phyloP scores from a whole-genome alignment of 2,113 vertebrate genomes.

The Dromiciops gliroides region DNA sequence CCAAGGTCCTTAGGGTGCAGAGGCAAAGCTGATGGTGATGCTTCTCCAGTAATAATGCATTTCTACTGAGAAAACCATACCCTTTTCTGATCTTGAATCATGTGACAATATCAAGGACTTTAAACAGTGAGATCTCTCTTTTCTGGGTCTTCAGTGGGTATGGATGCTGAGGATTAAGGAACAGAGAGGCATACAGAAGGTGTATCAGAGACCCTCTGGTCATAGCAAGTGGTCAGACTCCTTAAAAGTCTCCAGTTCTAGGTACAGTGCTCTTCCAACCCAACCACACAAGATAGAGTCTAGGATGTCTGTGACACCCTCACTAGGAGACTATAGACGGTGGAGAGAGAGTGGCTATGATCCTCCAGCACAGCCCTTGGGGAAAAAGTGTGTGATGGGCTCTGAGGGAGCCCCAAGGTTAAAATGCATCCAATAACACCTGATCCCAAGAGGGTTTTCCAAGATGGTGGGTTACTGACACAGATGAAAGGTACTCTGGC shows the following conservation, averaged over 20 bases:
- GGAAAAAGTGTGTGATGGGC: neutral
- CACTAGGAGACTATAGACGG: neutral
- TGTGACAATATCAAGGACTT: no score
- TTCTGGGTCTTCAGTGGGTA: no score
- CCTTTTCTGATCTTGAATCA: no score
- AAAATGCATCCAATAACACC: neutral
- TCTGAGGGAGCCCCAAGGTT: neutral
- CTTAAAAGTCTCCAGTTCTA: neutral
- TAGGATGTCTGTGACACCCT: neutral
- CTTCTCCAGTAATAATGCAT: neutral
- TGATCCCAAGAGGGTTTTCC: neutral
- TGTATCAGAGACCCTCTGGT: no score
- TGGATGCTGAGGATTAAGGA: no score
- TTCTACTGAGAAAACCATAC: neutral
- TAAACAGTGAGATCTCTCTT: no score
- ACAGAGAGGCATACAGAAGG: no score
- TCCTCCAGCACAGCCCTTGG: neutral
- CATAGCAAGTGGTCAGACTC: neutral
- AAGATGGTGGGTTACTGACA: neutral
- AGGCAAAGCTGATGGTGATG: neutral
- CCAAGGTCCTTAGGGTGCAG: neutral
- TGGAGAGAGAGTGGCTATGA: neutral
- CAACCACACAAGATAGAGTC: neutral
- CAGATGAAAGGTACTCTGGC: neutral
- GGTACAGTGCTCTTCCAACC: neutral